These are phyloP conservation scores for Sciaenops ocellatus DNA, from an alignment of 2,797 vertebrate genomes.

Conservation along the genomic window DNA sequence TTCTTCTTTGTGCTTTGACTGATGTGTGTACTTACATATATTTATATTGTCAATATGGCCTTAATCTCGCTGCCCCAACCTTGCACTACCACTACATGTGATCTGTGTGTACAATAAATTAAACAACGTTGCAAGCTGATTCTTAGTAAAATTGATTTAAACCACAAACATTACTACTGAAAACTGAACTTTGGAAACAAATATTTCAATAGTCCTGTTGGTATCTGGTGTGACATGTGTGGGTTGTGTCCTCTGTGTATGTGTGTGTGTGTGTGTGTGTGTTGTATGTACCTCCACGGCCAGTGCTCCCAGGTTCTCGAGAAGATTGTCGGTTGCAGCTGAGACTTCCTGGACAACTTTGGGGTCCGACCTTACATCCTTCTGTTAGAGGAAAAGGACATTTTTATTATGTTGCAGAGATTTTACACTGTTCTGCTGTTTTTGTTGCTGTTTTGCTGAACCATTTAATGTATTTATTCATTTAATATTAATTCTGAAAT, in stretches of 20 bases:
- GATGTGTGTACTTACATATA: not conserved
- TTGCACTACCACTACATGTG: not conserved
- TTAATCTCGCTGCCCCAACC: not conserved
- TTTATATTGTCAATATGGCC: not conserved
- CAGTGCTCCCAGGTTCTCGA: conserved; percentile 89
- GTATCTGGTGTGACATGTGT: conserved; percentile 8
- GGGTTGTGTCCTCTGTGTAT: not conserved
- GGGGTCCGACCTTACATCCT: conserved; percentile 86
- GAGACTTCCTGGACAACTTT: conserved; percentile 86
- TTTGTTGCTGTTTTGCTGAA: too few species aligned
- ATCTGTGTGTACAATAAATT: not conserved
- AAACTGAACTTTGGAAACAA: conserved; percentile 67
- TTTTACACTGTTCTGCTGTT: too few species aligned
- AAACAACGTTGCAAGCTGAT: not conserved
- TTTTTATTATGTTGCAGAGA: not conserved
- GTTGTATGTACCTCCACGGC: conserved; percentile 89
- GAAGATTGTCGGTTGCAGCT: conserved; percentile 87
- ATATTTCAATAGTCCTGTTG: conserved; percentile 40
- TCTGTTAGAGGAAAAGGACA: conserved; percentile 81
- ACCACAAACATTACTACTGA: conserved; percentile 41
- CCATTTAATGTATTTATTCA: not conserved
- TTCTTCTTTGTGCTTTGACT: not conserved
- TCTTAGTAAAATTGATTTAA: conserved; percentile 61
- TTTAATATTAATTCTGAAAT: not conserved
- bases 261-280: conserved; percentile 23